Evolutionary conservation across 1,140 invertebrate species (phyloP).

Genomic region (Drosophila erecta): DNA sequence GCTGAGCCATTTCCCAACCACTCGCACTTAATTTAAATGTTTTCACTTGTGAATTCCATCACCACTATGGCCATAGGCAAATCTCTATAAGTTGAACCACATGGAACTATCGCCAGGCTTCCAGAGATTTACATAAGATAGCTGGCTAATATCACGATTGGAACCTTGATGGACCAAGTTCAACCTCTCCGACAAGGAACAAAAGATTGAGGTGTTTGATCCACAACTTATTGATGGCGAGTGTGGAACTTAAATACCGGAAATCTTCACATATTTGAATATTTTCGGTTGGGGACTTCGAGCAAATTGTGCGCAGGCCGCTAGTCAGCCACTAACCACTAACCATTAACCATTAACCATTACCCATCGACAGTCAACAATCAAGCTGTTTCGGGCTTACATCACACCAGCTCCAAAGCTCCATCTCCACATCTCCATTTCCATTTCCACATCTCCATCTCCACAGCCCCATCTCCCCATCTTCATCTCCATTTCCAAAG

Average conservation of each 20-base stretch:
- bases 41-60: too few relatives aligned
- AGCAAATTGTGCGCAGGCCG: slow-evolving; percentile 48
- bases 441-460: slow-evolving; percentile 8
- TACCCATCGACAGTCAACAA: neutral
- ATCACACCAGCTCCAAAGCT: slow-evolving; percentile 40
- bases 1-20: too few relatives aligned
- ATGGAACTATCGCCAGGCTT: neutral
- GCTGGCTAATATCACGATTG: too few relatives aligned
- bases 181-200: neutral
- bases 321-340: slow-evolving; percentile 7
- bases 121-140: too few relatives aligned
- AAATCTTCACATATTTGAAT: slow-evolving; percentile 59
- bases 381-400: slow-evolving; percentile 61
- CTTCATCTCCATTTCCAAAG: neutral
- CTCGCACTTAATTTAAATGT: too few relatives aligned
- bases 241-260: slow-evolving; percentile 49
- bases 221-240: neutral
- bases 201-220: neutral
- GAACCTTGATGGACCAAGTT: too few relatives aligned
- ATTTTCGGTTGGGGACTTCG: slow-evolving; percentile 30
- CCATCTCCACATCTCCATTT: slow-evolving; percentile 6
- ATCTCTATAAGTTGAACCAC: too few relatives aligned
- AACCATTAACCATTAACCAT: neutral
- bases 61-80: neutral
- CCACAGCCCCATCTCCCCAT: slow-evolving; percentile 3